Evolutionary conservation across 2,113 vertebrate species (phyloP), one percentile per base, ranked within the genome.

Genomic region (Halichoerus grypus): DNA sequence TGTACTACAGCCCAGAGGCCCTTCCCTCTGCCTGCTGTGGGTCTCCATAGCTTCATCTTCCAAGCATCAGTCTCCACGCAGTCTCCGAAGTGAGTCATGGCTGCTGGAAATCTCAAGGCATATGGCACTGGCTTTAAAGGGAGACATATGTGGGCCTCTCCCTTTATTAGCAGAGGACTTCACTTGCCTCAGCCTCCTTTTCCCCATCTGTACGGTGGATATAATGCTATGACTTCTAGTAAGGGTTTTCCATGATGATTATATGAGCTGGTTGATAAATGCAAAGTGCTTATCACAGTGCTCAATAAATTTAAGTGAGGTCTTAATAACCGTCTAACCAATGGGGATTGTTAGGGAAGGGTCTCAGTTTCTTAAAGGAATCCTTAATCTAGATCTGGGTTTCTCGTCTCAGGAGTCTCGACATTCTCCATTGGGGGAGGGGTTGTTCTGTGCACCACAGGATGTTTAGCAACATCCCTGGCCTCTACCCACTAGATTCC

Each of bases 371-470:
- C 83, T 63, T 51, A 28, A 1, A 83, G 28, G 55, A 80, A n/a
- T 49, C 21, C 28, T 83, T 2, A 63, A 57, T 86, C 69, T 88
- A 57, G 61, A 28, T 31, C 8, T 15, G 6, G 3, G 4, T 36
- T 95, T 80, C 49, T 53, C 42, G 19, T n/a, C 36, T 89, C 42
- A 82, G 22, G 8, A 19, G 28, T 26, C 5, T 28, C 31, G 15
- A 39, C 5, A 2, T 36, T 69, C 65, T 51, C 65, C 2, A 55
- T 26, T 53, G 26, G 36, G 15, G 1, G 11, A 28, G 26, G 31
- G 19, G 16, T 15, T 24, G 12, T 36, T 57, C 3, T 51, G 1
- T 26, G 49, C 6, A n/a, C 4, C 1, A 4, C 8, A 46, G 14
- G n/a, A 11, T 11, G 22, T 15, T 81, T n/a, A 39, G 19, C 18